phyloP scores from a whole-genome alignment of 2,888 invertebrate species.

The Eubasilissa splendida region DNA sequence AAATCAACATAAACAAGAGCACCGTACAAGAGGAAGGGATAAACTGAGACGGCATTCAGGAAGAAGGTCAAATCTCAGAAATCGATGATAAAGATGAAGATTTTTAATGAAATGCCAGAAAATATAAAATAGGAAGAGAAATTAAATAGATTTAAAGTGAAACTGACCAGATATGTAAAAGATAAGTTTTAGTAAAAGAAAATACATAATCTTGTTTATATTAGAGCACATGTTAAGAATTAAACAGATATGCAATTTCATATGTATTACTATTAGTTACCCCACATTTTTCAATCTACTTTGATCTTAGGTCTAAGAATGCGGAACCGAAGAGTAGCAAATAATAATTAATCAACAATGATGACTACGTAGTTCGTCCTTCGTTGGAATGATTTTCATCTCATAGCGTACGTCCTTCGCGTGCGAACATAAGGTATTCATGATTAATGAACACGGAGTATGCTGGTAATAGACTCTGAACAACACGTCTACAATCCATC shows the following conservation, averaged over 20 bases:
- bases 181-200: too few relatives aligned
- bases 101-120: too few relatives aligned
- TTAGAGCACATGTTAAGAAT: too few relatives aligned
- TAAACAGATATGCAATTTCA: too few relatives aligned
- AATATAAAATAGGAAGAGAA: too few relatives aligned
- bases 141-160: too few relatives aligned
- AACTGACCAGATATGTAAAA: too few relatives aligned
- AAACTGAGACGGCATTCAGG: too few relatives aligned
- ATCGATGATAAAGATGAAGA: too few relatives aligned
- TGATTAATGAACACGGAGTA: conserved; percentile 20
- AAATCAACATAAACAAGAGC: too few relatives aligned
- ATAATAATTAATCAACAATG: conserved; percentile 28
- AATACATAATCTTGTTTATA: not conserved
- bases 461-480: conserved; percentile 14
- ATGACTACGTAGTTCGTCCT: conserved; percentile 28
- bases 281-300: conserved; percentile 13
- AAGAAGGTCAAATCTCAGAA: too few relatives aligned
- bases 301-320: conserved; percentile 24
- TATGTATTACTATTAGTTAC: not conserved
- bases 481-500: conserved; percentile 9
- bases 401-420: conserved; percentile 23
- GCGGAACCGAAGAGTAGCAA: conserved; percentile 43
- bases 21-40: too few relatives aligned
- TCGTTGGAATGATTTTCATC: conserved; percentile 20
- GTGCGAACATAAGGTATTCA: conserved; percentile 17